Percentiles rank a stretch among this genome's conserved stretches.
phyloP scores from a whole-genome alignment of 2,797 vertebrate genomes.

The Platyrinchus mystaceus region DNA sequence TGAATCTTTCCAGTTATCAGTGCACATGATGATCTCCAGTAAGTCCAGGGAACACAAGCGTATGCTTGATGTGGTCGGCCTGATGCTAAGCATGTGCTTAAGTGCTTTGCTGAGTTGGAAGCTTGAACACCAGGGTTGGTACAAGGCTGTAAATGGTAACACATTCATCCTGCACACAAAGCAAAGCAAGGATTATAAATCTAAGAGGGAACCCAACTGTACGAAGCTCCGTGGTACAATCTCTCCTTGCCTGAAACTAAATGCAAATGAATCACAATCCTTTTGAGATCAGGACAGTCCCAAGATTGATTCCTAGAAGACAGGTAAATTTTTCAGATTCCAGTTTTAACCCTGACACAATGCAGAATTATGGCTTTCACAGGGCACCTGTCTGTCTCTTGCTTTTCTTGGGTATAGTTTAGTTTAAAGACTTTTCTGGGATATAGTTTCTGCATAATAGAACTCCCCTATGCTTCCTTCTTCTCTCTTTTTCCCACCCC shows the following conservation, averaged over 20 bases:
- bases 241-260: neutral
- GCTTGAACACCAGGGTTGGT: neutral
- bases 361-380: neutral
- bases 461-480: neutral
- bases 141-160: neutral
- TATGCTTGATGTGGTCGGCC: neutral
- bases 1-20: neutral
- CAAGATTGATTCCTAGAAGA: neutral
- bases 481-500: neutral
- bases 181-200: neutral
- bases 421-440: neutral
- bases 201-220: neutral
- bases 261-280: neutral
- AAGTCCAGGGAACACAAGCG: neutral
- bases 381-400: neutral
- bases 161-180: neutral
- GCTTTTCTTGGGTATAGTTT: neutral
- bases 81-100: slow-evolving; percentile 27
- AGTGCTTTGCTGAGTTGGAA: slow-evolving; percentile 16
- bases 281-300: neutral
- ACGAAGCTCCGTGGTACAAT: neutral
- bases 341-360: neutral
- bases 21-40: neutral
- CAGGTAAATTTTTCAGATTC: neutral
- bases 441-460: neutral